Evolutionary conservation across 2,113 vertebrate genomes (phyloP).

Genomic region (Cyprichromis sp.): DNA sequence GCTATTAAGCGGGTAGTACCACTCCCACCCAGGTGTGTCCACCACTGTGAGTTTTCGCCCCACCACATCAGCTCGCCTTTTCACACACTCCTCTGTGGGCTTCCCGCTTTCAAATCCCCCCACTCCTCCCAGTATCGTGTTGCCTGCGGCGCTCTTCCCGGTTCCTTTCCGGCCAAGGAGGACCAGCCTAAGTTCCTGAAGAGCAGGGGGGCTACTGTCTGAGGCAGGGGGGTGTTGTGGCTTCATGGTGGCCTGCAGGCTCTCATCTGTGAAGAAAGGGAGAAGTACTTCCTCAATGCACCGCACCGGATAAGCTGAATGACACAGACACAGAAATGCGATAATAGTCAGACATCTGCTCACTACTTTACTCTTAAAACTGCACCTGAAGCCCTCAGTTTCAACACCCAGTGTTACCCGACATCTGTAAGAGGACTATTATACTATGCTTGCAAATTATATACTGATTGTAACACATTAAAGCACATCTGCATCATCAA

Average conservation of each 20-base stretch:
- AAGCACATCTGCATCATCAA: not conserved
- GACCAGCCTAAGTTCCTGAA: conserved; percentile 60
- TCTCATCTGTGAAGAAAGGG: conserved; percentile 50
- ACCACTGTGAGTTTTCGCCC: conserved; percentile 61
- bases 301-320: conserved; percentile 30
- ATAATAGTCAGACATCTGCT: not conserved
- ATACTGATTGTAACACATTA: not conserved
- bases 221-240: not conserved
- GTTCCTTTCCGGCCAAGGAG: conserved; percentile 68
- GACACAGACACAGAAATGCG: conserved; percentile 11
- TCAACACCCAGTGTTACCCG: not conserved
- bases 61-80: conserved; percentile 35
- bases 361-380: not conserved
- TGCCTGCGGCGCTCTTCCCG: conserved; percentile 64
- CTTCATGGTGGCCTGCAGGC: conserved; percentile 25
- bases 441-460: not conserved
- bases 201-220: not conserved
- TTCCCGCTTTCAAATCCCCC: conserved; percentile 53
- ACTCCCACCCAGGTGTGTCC: conserved; percentile 75
- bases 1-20: conserved; percentile 72
- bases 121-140: conserved; percentile 56
- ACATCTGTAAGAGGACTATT: not conserved
- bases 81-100: conserved; percentile 69
- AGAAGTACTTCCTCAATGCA: conserved; percentile 48
- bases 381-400: not conserved